phyloP scores from a whole-genome alignment of 2,888 invertebrate species.

The Tachina grossa region DNA sequence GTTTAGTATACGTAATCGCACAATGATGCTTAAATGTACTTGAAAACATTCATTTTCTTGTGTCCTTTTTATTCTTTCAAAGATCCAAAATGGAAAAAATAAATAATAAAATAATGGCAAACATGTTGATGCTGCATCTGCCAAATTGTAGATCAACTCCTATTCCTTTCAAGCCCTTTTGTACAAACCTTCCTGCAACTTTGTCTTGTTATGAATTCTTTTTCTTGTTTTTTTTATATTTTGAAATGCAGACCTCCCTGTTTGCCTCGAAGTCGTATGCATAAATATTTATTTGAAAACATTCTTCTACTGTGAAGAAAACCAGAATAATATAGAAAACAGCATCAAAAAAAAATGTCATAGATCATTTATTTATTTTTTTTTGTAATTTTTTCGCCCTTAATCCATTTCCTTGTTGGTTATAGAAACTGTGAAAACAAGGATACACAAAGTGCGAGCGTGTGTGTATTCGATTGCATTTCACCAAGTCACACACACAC shows the following conservation, averaged over 20 bases:
- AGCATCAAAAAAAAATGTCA: slow-evolving; percentile 59
- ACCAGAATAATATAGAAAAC: slow-evolving; percentile 29
- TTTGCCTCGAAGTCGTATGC: slow-evolving; percentile 44
- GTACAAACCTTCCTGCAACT: slow-evolving; percentile 39
- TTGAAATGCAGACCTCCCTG: slow-evolving; percentile 67
- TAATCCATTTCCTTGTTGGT: slow-evolving; percentile 27
- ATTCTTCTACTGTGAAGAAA: slow-evolving; percentile 3
- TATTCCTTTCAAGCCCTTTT: slow-evolving; percentile 16
- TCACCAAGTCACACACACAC: slow-evolving; percentile 17
- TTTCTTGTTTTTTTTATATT: not conserved
- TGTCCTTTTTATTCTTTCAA: slow-evolving; percentile 34
- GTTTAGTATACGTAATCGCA: slow-evolving; percentile 5
- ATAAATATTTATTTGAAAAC: slow-evolving; percentile 51
- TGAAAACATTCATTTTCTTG: slow-evolving; percentile 73
- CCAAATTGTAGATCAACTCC: slow-evolving; percentile 77
- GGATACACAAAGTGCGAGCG: not conserved
- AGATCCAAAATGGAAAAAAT: slow-evolving; percentile 51
- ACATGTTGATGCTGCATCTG: slow-evolving; percentile 78
- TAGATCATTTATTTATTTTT: slow-evolving; percentile 72
- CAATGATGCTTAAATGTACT: slow-evolving; percentile 79
- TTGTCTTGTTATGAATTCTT: slow-evolving; percentile 25
- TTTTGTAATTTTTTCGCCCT: slow-evolving; percentile 8
- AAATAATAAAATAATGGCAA: slow-evolving; percentile 55
- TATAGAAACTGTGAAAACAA: not conserved
- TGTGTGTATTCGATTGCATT: slow-evolving; percentile 48